Evolutionary conservation across 1,140 invertebrate species (phyloP).

Genomic region (Dolichoris vasculosae): DNA sequence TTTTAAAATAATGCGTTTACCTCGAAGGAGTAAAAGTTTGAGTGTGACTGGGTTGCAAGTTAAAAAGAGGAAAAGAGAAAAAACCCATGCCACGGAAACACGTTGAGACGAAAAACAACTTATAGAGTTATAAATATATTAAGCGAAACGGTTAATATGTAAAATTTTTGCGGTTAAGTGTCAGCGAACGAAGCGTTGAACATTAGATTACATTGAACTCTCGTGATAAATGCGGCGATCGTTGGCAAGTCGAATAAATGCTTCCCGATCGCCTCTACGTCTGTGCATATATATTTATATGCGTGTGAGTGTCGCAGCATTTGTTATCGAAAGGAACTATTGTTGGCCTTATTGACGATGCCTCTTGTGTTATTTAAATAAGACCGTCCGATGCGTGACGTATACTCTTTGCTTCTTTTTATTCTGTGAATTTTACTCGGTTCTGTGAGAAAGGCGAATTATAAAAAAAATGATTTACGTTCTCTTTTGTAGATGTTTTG

Average conservation of each 20-base stretch:
- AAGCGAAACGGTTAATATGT: conserved; percentile 68
- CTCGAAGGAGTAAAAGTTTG: too few species aligned
- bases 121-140: conserved; percentile 47
- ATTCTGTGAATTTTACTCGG: not conserved
- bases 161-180: conserved; percentile 51
- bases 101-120: not conserved
- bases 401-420: conserved; percentile 6
- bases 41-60: too few species aligned
- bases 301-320: not conserved
- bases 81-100: too few species aligned
- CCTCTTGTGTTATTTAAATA: conserved; percentile 50
- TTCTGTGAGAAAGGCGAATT: not conserved
- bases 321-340: conserved; percentile 71
- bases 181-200: not conserved
- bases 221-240: conserved; percentile 57
- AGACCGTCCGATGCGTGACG: conserved; percentile 33
- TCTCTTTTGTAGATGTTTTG: too few species aligned
- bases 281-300: conserved; percentile 22
- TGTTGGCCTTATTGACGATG: conserved; percentile 69
- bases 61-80: too few species aligned
- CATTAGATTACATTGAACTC: conserved; percentile 67
- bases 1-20: too few species aligned
- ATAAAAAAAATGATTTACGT: not conserved
- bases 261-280: not conserved
- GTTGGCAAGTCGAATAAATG: conserved; percentile 52